Conservation (phyloP, 2,888 invertebrate genomes). For the Apamea sordens region DNA sequence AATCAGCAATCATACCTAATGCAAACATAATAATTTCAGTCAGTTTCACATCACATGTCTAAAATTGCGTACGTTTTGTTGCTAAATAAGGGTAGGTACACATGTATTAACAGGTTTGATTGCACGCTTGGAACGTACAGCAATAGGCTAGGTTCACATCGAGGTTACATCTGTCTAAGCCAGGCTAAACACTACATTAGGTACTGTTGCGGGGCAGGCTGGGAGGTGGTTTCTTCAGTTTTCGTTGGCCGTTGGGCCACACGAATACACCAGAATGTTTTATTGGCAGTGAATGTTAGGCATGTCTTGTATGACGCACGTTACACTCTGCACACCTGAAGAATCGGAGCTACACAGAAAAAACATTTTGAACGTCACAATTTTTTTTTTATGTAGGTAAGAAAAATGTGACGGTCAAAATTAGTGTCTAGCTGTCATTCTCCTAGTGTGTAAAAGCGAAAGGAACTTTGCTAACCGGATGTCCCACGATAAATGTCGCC, state of each 20-base stretch:
- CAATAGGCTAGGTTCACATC: conserved; percentile 71
- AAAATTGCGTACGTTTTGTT: conserved; percentile 27
- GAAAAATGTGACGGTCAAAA: too few species aligned
- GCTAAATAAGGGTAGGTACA: conserved; percentile 31
- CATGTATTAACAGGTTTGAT: conserved; percentile 43
- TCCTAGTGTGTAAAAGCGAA: background rate
- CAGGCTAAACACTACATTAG: conserved; percentile 66
- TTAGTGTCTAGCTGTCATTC: background rate
- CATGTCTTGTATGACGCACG: too few species aligned
- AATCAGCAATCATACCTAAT: conserved; percentile 20
- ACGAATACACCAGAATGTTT: background rate
- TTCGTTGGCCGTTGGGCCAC: background rate
- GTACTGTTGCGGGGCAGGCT: conserved; percentile 33
- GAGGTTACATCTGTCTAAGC: conserved; percentile 65
- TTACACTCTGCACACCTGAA: background rate
- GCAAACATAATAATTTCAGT: conserved; percentile 50
- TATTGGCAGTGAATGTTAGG: background rate
- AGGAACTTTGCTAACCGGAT: background rate
- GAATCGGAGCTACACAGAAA: background rate
- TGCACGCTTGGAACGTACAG: conserved; percentile 65
- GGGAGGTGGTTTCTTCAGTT: conserved; percentile 7
- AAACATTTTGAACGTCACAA: background rate
- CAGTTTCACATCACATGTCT: conserved; percentile 23
- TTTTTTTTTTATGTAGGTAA: background rate
- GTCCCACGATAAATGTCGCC: too few species aligned